phyloP scores from a whole-genome alignment of 2,113 vertebrate genomes.

The Cynoglossus semilaevis region DNA sequence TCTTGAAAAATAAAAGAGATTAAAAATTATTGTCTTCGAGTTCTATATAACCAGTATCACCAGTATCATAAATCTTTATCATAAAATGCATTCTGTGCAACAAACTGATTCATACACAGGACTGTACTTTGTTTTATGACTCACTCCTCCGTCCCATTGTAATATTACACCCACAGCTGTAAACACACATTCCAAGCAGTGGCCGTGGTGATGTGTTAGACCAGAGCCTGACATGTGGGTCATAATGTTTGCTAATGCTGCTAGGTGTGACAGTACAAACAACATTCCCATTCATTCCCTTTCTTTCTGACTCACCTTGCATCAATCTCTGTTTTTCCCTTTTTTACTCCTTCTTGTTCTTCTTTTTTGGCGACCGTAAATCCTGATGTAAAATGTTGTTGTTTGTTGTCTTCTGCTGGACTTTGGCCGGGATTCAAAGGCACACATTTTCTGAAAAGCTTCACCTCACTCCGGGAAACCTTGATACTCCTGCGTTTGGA shows the following conservation, averaged over 20 bases:
- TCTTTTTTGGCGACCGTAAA: constrained; percentile 19
- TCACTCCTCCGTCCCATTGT: constrained; percentile 30
- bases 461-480: constrained; percentile 68
- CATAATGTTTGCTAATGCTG: background rate
- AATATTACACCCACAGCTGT: constrained; percentile 17
- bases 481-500: constrained; percentile 74
- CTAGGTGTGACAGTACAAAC: background rate
- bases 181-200: constrained; percentile 7
- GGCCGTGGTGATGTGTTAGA: background rate
- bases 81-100: too few species aligned
- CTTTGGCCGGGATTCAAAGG: constrained; percentile 31
- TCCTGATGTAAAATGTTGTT: constrained; percentile 4
- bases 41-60: too few species aligned
- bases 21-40: constrained; percentile 3
- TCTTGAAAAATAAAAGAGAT: constrained; percentile 45
- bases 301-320: constrained; percentile 45
- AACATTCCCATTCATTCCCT: constrained; percentile 2
- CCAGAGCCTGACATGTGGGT: constrained; percentile 1
- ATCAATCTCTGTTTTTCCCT: constrained; percentile 21
- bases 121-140: constrained; percentile 48
- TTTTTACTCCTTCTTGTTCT: constrained; percentile 25
- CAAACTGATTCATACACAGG: background rate
- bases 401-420: background rate
- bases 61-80: too few species aligned
- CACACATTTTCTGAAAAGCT: constrained; percentile 65